These are phyloP conservation scores for Mixornis gularis DNA, from an alignment of 2,113 vertebrate species.

Conservation along the genomic window DNA sequence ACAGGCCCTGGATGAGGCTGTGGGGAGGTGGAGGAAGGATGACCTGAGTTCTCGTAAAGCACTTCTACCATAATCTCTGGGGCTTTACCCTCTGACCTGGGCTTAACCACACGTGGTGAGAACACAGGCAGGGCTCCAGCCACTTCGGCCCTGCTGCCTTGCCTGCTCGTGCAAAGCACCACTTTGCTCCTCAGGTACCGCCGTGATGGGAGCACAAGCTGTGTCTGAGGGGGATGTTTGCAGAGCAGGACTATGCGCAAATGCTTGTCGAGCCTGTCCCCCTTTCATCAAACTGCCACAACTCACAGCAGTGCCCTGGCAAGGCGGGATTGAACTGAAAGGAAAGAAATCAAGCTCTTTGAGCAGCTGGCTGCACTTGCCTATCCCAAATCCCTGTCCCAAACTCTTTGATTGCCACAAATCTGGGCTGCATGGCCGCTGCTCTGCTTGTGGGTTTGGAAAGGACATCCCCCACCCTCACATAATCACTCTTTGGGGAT, in stretches of 20 bases:
- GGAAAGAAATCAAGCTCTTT: neutral
- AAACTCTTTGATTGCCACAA: rapidly evolving
- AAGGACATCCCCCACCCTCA: neutral
- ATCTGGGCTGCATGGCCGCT: neutral
- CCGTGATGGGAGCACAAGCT: neutral
- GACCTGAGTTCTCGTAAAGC: neutral
- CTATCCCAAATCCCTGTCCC: neutral
- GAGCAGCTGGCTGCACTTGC: neutral
- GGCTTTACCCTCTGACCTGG: neutral
- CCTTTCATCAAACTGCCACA: neutral
- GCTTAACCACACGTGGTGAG: neutral
- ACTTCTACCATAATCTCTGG: neutral
- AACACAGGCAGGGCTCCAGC: neutral
- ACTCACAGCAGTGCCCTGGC: neutral
- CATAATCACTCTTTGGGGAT: neutral
- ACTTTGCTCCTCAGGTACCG: neutral
- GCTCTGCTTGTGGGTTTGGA: neutral
- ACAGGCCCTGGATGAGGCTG: neutral
- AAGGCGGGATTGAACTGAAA: neutral
- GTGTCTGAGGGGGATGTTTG: neutral
- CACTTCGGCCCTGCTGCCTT: neutral
- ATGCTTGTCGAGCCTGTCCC: neutral
- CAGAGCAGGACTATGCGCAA: rapidly evolving
- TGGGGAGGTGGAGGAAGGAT: neutral
- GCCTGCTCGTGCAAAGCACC: rapidly evolving